Evolutionary conservation across 2,888 invertebrate genomes (phyloP).

Genomic region (Drosophila lutescens): DNA sequence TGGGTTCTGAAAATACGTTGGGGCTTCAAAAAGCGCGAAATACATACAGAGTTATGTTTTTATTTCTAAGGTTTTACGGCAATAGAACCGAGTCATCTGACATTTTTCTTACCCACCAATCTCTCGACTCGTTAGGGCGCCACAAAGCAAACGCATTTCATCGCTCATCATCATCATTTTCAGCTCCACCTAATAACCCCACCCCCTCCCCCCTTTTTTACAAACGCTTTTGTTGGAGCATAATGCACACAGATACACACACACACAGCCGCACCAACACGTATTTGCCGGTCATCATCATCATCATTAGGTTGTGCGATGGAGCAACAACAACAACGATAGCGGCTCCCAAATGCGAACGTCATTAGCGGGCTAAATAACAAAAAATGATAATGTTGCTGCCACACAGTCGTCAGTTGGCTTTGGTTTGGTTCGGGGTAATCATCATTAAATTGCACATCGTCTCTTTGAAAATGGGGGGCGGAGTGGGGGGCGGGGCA

Average conservation of each 20-base stretch:
- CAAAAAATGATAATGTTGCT: conserved; percentile 79
- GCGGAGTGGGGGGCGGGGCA: conserved; percentile 1
- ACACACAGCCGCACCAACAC: conserved; percentile 33
- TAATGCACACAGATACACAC: conserved; percentile 16
- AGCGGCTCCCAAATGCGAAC: conserved; percentile 67
- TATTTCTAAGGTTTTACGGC: background rate
- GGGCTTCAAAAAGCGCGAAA: conserved; percentile 15
- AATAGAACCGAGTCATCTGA: conserved; percentile 8
- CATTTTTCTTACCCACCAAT: conserved; percentile 29
- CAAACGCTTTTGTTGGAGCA: conserved; percentile 63
- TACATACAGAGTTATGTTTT: background rate
- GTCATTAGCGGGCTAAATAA: conserved; percentile 80
- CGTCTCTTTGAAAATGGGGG: conserved; percentile 8
- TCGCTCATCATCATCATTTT: conserved; percentile 68
- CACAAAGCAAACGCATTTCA: conserved; percentile 70
- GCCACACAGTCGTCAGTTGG: conserved; percentile 48
- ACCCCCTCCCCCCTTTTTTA: conserved; percentile 13
- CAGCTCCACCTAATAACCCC: conserved; percentile 29
- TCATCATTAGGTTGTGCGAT: conserved; percentile 79
- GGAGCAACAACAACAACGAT: conserved; percentile 27
- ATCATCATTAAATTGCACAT: conserved; percentile 80
- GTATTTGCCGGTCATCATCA: conserved; percentile 81
- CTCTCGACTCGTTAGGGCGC: conserved; percentile 67
- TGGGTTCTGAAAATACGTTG: conserved; percentile 17
- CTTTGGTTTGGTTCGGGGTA: conserved; percentile 58